phyloP scores from a whole-genome alignment of 2,888 invertebrate genomes.

The Clostera curtula region DNA sequence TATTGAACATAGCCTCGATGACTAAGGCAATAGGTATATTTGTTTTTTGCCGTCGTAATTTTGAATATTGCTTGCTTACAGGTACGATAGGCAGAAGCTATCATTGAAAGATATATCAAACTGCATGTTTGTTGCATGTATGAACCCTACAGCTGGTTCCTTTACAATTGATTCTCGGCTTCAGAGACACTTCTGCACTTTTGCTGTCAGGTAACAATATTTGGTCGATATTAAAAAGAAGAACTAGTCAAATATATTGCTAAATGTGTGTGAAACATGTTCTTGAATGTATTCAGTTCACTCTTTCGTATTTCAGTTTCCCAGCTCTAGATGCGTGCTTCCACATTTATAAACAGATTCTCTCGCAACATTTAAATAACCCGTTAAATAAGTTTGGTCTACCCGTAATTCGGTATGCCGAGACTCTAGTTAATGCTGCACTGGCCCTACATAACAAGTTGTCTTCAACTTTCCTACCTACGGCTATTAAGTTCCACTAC shows the following conservation, averaged over 20 bases:
- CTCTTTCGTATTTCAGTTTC: slow-evolving; percentile 73
- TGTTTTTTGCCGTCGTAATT: slow-evolving; percentile 1
- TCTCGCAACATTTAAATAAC: slow-evolving; percentile 82
- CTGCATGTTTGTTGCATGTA: slow-evolving; percentile 94
- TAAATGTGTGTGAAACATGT: not conserved
- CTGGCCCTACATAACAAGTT: slow-evolving; percentile 86
- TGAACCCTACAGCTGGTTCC: slow-evolving; percentile 97
- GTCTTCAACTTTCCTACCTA: slow-evolving; percentile 87
- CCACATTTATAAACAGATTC: slow-evolving; percentile 89
- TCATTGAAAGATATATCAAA: slow-evolving; percentile 92
- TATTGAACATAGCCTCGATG: not conserved
- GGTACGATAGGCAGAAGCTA: slow-evolving; percentile 91
- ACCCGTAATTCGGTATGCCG: slow-evolving; percentile 74
- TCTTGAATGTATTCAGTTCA: not conserved
- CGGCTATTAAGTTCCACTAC: slow-evolving; percentile 96
- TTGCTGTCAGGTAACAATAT: slow-evolving; percentile 82
- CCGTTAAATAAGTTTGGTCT: slow-evolving; percentile 80
- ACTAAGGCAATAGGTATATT: not conserved
- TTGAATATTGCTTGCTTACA: slow-evolving; percentile 27
- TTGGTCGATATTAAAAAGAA: not conserved
- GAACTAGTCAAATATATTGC: too few relatives aligned
- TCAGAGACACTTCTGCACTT: slow-evolving; percentile 91
- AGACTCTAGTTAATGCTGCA: slow-evolving; percentile 80
- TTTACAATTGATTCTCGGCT: slow-evolving; percentile 94
- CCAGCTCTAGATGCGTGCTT: slow-evolving; percentile 87